Evolutionary conservation across 2,888 invertebrate genomes (phyloP), one percentile per base, ranked within the genome.

Genomic region (Xestia ashworthii): DNA sequence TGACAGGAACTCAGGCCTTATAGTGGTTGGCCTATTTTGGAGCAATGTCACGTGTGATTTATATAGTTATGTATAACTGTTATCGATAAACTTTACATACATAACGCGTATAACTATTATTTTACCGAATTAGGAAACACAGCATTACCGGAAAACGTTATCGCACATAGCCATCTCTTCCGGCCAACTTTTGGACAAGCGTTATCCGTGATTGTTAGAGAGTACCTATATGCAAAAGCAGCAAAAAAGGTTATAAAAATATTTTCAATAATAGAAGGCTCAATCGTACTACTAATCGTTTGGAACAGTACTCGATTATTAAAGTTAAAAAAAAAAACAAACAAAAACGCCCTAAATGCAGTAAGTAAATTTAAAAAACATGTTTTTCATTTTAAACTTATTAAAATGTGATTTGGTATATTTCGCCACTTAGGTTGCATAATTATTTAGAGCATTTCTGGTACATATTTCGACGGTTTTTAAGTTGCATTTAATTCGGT

Each of bases 151-250:
- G 55, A 48, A 64, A 38, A 32, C 48, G 14, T 55, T 19, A 58
- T 65, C 55, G 48, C n/a, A 16, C 14, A 50, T 14, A 66, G 16
- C 16, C 19, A 50, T 48, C 12, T 22, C 46, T 64, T 71, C 71
- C 53, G 71, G 80, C 14, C 5, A 58, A 46, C 0, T 66, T 73
- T 80, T 60, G 44, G 74, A 73, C 12, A 16, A 14, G 22, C 44
- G 60, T 50, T 73, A 44, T 50, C 22, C 14, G 58, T 14, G 25
- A 25, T 55, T 55, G n/a, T 55, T 55, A 55, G 12, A n/a, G 55
- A 55, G 41, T 41, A 38, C 38, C 8, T 5, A 8, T 41, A 44
- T 44, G 44, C 44, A 44, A 44, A 9, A 5, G 9, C 44, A 8
- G 44, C 8, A 44, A 41, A 41, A 41, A 44, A 44, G 19, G 48